Conservation (phyloP, 2,888 invertebrate genomes). For the Drosophila kambysellisi region DNA sequence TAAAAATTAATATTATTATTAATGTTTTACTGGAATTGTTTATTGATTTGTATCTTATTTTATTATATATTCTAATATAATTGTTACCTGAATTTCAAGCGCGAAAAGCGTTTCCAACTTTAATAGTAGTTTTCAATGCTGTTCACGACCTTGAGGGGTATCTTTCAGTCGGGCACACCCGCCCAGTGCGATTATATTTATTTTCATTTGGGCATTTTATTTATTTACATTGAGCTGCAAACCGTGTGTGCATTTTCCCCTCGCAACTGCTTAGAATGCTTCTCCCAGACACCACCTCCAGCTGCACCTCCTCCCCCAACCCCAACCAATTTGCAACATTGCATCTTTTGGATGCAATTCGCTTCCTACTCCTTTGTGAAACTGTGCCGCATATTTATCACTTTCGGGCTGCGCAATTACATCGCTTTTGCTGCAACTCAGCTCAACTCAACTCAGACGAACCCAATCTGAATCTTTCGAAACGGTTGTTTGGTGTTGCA, state of each 20-base stretch:
- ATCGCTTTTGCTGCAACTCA: conserved; percentile 20
- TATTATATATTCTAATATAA: not conserved
- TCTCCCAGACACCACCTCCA: not conserved
- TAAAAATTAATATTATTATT: not conserved
- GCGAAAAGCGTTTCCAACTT: not conserved
- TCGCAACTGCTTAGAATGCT: not conserved
- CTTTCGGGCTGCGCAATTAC: conserved; percentile 50
- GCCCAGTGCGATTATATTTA: not conserved
- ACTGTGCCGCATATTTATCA: conserved; percentile 46
- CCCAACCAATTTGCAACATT: not conserved
- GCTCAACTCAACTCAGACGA: conserved; percentile 20
- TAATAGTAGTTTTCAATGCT: not conserved
- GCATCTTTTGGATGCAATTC: not conserved
- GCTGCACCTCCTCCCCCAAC: not conserved
- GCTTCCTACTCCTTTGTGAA: conserved; percentile 13
- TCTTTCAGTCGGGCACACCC: not conserved
- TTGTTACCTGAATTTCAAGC: no score
- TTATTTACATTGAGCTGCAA: conserved; percentile 21
- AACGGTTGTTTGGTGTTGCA: conserved; percentile 12
- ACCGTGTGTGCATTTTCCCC: not conserved
- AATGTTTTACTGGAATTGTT: not conserved
- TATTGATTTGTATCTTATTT: not conserved
- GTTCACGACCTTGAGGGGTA: not conserved
- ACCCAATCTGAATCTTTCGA: conserved; percentile 30
- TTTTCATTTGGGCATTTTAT: conserved; percentile 16